A percentile compares a stretch with the other conserved stretches of the same genome.
Conservation (phyloP, 2,797 vertebrate species). For the Sebastes jordani region DNA sequence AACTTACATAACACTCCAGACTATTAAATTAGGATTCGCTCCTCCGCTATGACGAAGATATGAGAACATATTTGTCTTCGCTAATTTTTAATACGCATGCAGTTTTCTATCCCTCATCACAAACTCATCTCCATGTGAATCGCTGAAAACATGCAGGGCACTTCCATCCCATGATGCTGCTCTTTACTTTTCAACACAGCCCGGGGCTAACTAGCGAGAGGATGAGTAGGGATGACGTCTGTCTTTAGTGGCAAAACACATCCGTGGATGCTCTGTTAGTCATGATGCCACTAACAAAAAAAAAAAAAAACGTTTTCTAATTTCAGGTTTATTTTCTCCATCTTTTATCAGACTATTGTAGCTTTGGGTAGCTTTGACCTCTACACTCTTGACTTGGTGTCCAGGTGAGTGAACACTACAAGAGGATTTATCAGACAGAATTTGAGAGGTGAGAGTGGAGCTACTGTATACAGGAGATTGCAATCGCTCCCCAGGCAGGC, state of each 20-base stretch:
- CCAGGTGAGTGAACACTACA: conserved; percentile 19
- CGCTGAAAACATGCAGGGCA: conserved; percentile 18
- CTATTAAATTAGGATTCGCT: conserved; percentile 4
- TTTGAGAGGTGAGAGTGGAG: conserved; percentile 39
- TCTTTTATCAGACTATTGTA: not conserved
- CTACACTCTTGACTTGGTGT: conserved; percentile 14
- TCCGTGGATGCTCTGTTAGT: not conserved
- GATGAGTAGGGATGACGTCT: conserved; percentile 23
- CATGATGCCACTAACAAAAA: not conserved
- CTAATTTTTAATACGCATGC: not conserved
- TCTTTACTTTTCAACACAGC: conserved; percentile 47
- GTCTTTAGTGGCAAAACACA: conserved; percentile 11
- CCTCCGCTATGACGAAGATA: conserved; percentile 2
- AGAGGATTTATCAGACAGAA: conserved; percentile 34
- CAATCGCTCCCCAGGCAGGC: conserved; percentile 14
- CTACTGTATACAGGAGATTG: conserved; percentile 23
- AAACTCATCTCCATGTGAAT: conserved; percentile 40
- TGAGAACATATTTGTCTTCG: not conserved
- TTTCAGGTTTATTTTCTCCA: not conserved
- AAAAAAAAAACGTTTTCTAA: not conserved
- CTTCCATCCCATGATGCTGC: conserved; percentile 28
- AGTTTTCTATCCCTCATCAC: conserved; percentile 14
- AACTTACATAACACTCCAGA: conserved; percentile 6
- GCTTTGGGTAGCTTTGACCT: not conserved
- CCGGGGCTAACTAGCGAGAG: conserved; percentile 10